Evolutionary conservation across 2,113 vertebrate genomes (phyloP), one percentile per base, ranked within the genome.

Genomic region (Nestor notabilis): DNA sequence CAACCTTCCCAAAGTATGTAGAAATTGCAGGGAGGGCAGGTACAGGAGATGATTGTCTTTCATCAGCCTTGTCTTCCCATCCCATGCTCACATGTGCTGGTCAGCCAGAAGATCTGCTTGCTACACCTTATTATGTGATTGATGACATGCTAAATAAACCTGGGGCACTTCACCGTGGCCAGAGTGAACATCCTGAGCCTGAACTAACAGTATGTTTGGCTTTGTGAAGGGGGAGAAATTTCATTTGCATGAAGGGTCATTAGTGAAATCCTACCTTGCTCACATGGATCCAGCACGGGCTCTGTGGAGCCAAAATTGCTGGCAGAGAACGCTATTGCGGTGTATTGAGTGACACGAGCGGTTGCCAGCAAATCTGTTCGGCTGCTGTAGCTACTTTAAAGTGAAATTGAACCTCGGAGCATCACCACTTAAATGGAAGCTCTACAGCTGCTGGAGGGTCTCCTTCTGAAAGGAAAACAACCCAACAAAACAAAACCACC

Each of bases 241-340:
- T 46, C 25, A 6, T 35, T 44, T 79, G 16, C 9, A 4, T 25
- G 41, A 41, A 28, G 74, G 52, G 58, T 63, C 8, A 1, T 16
- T 58, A 23, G 43, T 66, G 71, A 55, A 87, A 64, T 44, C 60
- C 70, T 39, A 0, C 71, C 69, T 95, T 46, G 60, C 3, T 7
- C 17, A 9, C 17, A 5, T 2, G 5, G 49, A 35, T 63, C 50
- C 52, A 39, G 52, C n/a, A 14, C 0, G 0, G 35, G 27, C 58
- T 90, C 33, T 0, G 4, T 1, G 10, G 50, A 28, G 71, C 72
- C 0, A 0, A 13, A 76, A 61, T 24, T 31, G 58, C 69, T 90
- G 80, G 39, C 49, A 37, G 39, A 13, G 82, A 52, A 13, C 3
- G 2, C 47, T 5, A 7, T 1, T 68, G 68, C 2, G 21, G 33